phyloP scores from a whole-genome alignment of 2,797 vertebrate genomes.

The Zonotrichia albicollis region DNA sequence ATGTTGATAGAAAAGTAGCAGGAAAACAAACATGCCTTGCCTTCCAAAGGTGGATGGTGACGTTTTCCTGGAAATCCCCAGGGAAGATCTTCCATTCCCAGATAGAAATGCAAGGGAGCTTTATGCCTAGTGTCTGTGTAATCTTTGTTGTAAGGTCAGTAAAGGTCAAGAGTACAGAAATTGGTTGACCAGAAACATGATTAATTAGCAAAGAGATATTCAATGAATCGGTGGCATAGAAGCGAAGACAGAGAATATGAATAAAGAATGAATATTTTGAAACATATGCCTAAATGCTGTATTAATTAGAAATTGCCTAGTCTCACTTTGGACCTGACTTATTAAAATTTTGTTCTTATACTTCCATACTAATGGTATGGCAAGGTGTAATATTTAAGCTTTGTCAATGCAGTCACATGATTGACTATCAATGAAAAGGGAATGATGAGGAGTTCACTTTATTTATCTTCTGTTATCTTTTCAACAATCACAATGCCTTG shows the following conservation, averaged over 20 bases:
- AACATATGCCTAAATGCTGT: background rate
- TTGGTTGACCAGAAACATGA: too few species aligned
- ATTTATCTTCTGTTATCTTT: background rate
- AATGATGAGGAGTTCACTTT: background rate
- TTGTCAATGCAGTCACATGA: background rate
- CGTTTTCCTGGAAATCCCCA: background rate
- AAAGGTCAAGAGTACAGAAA: background rate
- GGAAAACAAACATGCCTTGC: background rate
- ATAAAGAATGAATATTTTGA: background rate
- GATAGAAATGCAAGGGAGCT: too few species aligned
- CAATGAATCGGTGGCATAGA: background rate
- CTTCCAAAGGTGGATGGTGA: background rate
- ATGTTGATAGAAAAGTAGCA: background rate
- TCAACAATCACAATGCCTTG: background rate
- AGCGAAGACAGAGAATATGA: background rate
- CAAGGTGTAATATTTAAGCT: background rate
- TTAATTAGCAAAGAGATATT: background rate
- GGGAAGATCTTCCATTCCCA: background rate
- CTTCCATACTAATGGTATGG: background rate
- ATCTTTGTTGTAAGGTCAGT: background rate
- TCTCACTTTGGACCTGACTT: background rate
- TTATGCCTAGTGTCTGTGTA: background rate
- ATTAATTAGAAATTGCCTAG: background rate
- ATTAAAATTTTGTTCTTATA: background rate
- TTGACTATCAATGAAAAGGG: background rate